Conservation (phyloP, 2,113 vertebrate species). For the Ovis canadensis region DNA sequence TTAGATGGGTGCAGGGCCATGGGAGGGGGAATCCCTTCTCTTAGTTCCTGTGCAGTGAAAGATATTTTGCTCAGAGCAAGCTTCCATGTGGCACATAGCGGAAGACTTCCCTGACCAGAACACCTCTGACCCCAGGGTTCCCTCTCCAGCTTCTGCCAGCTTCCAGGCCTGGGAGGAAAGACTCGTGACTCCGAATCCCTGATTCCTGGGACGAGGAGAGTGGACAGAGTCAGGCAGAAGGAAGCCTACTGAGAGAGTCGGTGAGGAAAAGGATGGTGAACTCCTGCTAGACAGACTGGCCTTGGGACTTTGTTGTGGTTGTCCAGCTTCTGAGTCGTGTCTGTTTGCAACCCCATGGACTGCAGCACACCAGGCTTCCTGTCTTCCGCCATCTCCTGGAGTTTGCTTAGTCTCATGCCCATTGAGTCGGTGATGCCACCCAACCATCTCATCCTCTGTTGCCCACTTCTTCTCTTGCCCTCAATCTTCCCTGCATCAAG, state of each 20-base stretch:
- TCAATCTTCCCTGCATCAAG: neutral
- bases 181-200: neutral
- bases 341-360: rapidly evolving
- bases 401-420: neutral
- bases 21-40: neutral
- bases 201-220: neutral
- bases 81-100: neutral
- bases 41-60: neutral
- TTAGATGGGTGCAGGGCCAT: rapidly evolving
- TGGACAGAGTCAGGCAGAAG: neutral
- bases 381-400: neutral
- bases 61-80: neutral
- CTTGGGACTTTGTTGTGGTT: neutral
- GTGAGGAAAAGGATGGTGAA: neutral
- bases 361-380: neutral
- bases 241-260: neutral
- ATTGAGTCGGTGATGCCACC: neutral
- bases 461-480: neutral
- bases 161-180: neutral
- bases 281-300: neutral
- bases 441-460: neutral
- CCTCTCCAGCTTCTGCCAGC: neutral
- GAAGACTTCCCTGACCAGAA: neutral
- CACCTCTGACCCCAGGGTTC: neutral
- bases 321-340: neutral